A percentile compares a stretch with the other conserved stretches of the same genome.
phyloP scores from a whole-genome alignment of 2,888 invertebrate species.

The Temnothorax rugatulus region DNA sequence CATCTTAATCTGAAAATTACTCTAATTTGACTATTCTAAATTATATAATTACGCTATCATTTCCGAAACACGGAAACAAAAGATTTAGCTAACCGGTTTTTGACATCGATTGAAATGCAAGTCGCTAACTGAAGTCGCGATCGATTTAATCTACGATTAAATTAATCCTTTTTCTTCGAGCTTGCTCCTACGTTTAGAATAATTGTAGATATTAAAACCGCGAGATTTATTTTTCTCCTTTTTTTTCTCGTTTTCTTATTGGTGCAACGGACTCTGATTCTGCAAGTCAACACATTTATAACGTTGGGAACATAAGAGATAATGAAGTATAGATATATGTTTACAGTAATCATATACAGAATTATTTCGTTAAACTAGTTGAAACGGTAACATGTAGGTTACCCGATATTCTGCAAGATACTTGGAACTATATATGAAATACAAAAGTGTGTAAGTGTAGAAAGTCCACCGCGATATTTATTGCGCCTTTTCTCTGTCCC shows the following conservation, averaged over 20 bases:
- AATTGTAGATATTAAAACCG: background rate
- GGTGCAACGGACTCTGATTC: conserved; percentile 36
- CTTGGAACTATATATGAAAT: conserved; percentile 77
- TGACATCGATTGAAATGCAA: background rate
- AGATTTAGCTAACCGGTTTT: background rate
- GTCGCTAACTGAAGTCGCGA: background rate
- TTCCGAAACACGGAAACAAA: background rate
- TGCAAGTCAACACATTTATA: conserved; percentile 23
- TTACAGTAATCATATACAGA: conserved; percentile 30
- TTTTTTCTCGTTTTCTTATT: background rate
- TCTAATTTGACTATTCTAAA: background rate
- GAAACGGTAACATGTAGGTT: conserved; percentile 60
- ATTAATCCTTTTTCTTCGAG: background rate
- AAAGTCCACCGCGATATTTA: conserved; percentile 55
- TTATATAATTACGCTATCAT: background rate
- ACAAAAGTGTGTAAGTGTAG: conserved; percentile 81
- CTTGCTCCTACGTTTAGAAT: background rate
- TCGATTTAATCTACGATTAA: background rate
- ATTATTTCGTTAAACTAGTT: conserved; percentile 55
- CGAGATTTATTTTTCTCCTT: background rate
- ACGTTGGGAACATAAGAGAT: conserved; percentile 59
- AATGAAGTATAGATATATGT: conserved; percentile 35
- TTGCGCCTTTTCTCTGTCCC: conserved; percentile 54
- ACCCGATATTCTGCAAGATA: conserved; percentile 62
- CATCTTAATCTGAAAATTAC: background rate